A percentile compares a stretch with the other conserved stretches of the same genome.
Conservation (phyloP, 1,140 invertebrate genomes). For the Drosophila repletoides region DNA sequence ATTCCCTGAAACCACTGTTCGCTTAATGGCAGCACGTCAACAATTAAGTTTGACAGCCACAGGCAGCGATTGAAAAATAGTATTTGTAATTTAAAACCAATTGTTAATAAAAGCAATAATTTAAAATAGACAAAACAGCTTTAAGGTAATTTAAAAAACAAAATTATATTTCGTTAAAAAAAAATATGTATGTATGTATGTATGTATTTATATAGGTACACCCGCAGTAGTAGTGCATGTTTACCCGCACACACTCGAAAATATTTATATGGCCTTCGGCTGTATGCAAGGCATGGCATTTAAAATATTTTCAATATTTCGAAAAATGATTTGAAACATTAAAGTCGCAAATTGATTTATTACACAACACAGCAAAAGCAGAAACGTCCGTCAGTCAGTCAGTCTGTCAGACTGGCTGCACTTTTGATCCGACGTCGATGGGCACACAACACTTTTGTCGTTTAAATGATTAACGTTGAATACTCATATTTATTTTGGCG, state of each 20-base stretch:
- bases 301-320: too few relatives aligned
- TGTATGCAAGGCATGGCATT: conserved; percentile 7
- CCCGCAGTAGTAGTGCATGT: too few relatives aligned
- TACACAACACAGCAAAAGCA: conserved; percentile 9
- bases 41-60: conserved; percentile 22
- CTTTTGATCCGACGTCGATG: conserved; percentile 28
- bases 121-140: not conserved
- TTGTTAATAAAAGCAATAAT: conserved; percentile 45
- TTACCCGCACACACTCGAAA: not conserved
- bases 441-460: conserved; percentile 24
- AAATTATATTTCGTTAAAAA: not conserved
- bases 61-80: conserved; percentile 15
- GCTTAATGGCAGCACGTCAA: conserved; percentile 56
- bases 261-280: conserved; percentile 19
- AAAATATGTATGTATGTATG: not conserved
- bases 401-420: conserved; percentile 7
- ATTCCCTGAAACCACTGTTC: conserved; percentile 28
- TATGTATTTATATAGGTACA: not conserved
- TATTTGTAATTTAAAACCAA: conserved; percentile 58
- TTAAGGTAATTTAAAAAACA: conserved; percentile 25
- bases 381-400: conserved; percentile 28
- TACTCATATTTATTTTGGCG: conserved; percentile 68
- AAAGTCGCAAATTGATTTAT: conserved; percentile 43
- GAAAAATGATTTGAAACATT: conserved; percentile 36
- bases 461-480: conserved; percentile 51